A percentile compares a stretch with the other conserved stretches of the same genome.
phyloP scores from a whole-genome alignment of 2,888 invertebrate species.

The Scaptomyza tumidula region DNA sequence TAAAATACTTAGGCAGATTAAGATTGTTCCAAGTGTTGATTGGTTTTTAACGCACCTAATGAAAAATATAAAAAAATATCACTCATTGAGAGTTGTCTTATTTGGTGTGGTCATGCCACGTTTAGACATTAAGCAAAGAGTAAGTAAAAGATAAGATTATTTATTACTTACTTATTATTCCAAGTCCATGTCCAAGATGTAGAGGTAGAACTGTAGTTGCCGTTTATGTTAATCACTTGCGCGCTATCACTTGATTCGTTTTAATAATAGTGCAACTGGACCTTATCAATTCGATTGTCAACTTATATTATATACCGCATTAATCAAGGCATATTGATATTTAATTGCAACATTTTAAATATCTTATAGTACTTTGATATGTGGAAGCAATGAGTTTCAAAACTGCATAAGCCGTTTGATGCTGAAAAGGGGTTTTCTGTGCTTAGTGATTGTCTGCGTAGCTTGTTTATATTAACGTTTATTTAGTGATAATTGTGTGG shows the following conservation, averaged over 20 bases:
- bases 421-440: no score
- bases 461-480: no score
- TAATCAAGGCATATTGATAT: background rate
- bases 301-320: no score
- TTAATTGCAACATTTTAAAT: background rate
- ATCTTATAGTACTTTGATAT: background rate
- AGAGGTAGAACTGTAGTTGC: conserved; percentile 36
- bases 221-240: conserved; percentile 2
- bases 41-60: conserved; percentile 23
- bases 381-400: background rate
- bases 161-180: background rate
- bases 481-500: no score
- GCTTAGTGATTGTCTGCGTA: no score
- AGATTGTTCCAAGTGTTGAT: conserved; percentile 20
- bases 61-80: conserved; percentile 14
- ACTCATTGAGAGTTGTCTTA: background rate
- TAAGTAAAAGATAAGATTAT: conserved; percentile 31
- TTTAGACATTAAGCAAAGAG: background rate
- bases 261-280: no score
- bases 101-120: background rate
- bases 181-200: background rate
- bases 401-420: background rate
- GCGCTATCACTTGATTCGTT: background rate
- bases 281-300: background rate
- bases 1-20: conserved; percentile 23